These are phyloP conservation scores for Mizuhopecten yessoensis DNA, from an alignment of 1,140 invertebrate species.

Conservation along the genomic window DNA sequence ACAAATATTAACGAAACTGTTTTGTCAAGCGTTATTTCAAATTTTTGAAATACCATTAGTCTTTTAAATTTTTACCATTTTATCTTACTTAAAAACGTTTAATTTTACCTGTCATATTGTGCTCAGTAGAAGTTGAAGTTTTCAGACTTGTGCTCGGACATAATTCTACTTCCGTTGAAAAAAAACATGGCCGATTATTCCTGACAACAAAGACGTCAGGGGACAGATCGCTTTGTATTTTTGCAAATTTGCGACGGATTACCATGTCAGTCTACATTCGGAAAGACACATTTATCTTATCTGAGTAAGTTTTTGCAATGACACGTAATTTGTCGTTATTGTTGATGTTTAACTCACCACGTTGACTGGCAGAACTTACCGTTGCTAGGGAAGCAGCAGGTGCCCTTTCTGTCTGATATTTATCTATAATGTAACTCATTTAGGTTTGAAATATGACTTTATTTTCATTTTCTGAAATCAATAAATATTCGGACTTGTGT, in stretches of 20 bases:
- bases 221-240: not conserved
- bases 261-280: slow-evolving; percentile 55
- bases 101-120: no score
- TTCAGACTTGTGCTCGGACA: not conserved
- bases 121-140: no score
- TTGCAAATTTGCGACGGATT: not conserved
- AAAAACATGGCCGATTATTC: not conserved
- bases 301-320: slow-evolving; percentile 62
- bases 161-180: not conserved
- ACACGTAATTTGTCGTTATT: not conserved
- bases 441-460: no score
- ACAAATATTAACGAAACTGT: not conserved
- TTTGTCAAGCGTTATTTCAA: not conserved
- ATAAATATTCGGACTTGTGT: no score
- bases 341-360: not conserved
- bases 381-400: slow-evolving; percentile 45
- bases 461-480: no score
- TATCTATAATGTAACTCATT: no score
- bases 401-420: not conserved
- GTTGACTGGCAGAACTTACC: not conserved
- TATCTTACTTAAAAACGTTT: no score
- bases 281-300: slow-evolving; percentile 66
- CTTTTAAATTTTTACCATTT: no score
- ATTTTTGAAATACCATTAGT: no score
- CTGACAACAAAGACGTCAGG: not conserved